Base-by-base conservation (phyloP, 2,888 invertebrate genomes). In the Nineta flava region DNA sequence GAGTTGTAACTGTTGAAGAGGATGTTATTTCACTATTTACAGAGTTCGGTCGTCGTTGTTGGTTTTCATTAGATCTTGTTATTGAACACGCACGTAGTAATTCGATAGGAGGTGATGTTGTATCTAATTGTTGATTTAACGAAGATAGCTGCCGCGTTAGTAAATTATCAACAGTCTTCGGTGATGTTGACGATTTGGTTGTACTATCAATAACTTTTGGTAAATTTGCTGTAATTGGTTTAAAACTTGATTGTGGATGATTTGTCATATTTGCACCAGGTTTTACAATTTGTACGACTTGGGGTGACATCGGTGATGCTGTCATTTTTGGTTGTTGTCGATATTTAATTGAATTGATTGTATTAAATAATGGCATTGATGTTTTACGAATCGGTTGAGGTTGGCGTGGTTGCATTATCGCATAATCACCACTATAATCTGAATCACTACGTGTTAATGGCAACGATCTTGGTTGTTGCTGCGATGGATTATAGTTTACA, bases 401-500 rank as follows among this genome's bases (percentile, higher is more conserved):
- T 6, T n/a, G 44, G 17, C 45, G 32, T 3, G 64, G 64, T 52
- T 65, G 66, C 62, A 76, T 68, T 50, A 71, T 61, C 50, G 75
- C 73, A 60, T 76, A 75, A 57, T 73, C 73, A 49, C 70, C 69
- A 16, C 7, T 38, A 47, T 48, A 46, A 31, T 51, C 53, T n/a
- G 46, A 47, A 6, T 35, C 41, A 49, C 55, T 50, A 16, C 50
- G 52, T 42, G 40, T 51, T 46, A 44, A 46, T 31, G 44, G 44
- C 48, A 67, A 66, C 46, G 61, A 60, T 32, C 65, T 60, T 53
- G 12, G 32, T 46, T 43, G 51, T 60, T 47, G 52, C 35, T 42
- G 53, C 19, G 54, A 57, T 2, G 66, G 65, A 26, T 58, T 58
- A 55, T 58, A 65, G 55, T 67, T 66, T n/a, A 67, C 64, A 54